Evolutionary conservation across 2,888 invertebrate species (phyloP), one percentile per base, ranked within the genome.

Genomic region (Drosophila diplacantha): DNA sequence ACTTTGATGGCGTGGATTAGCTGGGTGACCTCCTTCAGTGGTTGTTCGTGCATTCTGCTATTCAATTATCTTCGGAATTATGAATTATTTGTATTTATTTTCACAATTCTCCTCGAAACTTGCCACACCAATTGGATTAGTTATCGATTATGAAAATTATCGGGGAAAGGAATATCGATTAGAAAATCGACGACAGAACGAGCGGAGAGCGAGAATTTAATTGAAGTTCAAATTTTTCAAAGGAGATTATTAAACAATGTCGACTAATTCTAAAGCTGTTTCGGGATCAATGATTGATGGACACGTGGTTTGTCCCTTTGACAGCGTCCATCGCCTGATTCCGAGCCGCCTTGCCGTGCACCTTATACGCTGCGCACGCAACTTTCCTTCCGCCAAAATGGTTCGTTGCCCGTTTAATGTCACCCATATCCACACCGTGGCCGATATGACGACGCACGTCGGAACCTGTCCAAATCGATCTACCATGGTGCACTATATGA

Each of bases 341-440:
- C 88, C 89, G 5, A 89, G 88, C 20, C 81, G 90, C 0, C 87
- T 92, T 85, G 89, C 90, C 29, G 76, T 87, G 0, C 92, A 92
- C 63, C 72, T 92, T 0, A 87, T 90, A n/a, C 92, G 91, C 69
- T 92, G 92, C 59, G 81, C 90, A 0, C 88, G 89, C 14, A 89
- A 89, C 39, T 81, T 90, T 65, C 88, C 87, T 0, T 85, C 89
- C 20, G 74, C 84, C 0, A 87, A 89, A 24, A 60, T 86, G 0
- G 73, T 81, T 1, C 88, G 88, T 9, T 92, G 92, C 58, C 91
- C 91, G 0, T 92, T 91, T 43, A 91, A 92, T 43, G 74, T 86
- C 0, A 90, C 89, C 0, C 92, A 92, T 63, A 70, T 90, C 1
- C 68, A 91, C 0, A 89, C 90, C 0, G 89, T 90, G 35, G 87